Conservation (phyloP, 2,888 invertebrate genomes). For the Portevinia maculata region DNA sequence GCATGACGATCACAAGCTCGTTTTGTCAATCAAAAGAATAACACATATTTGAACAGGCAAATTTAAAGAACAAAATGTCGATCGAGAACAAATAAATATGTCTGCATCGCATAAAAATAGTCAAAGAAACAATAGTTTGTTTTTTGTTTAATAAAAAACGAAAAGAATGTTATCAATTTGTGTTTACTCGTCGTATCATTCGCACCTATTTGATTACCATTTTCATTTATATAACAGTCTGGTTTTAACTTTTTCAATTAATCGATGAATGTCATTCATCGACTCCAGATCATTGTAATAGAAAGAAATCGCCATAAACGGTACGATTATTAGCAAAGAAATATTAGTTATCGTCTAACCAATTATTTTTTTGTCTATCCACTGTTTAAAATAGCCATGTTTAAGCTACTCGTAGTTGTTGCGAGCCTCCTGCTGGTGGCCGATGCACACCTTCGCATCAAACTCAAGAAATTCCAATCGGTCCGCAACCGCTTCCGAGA, state of each 20-base stretch:
- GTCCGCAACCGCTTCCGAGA: constrained; percentile 88
- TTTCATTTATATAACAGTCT: too few species aligned
- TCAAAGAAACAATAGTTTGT: too few species aligned
- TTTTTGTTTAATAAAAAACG: too few species aligned
- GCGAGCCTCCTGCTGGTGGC: constrained; percentile 21
- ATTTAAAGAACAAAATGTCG: too few species aligned
- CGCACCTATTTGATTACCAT: too few species aligned
- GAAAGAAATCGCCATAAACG: constrained; percentile 7
- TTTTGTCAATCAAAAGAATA: too few species aligned
- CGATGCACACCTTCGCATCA: constrained; percentile 85
- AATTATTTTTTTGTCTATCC: constrained; percentile 25
- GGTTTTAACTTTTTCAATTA: not conserved
- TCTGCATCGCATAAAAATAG: too few species aligned
- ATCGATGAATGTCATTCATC: constrained; percentile 19
- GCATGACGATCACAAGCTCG: too few species aligned
- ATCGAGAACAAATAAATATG: too few species aligned
- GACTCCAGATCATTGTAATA: constrained; percentile 6
- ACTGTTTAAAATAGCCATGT: constrained; percentile 20
- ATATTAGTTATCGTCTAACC: constrained; percentile 17
- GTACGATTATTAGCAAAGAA: constrained; percentile 39
- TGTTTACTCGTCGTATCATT: too few species aligned
- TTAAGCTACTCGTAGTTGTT: constrained; percentile 41
- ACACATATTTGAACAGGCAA: too few species aligned
- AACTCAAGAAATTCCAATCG: constrained; percentile 88
- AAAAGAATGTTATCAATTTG: too few species aligned